Evolutionary conservation across 1,140 invertebrate species (phyloP).

Genomic region (Zophobas atratus): DNA sequence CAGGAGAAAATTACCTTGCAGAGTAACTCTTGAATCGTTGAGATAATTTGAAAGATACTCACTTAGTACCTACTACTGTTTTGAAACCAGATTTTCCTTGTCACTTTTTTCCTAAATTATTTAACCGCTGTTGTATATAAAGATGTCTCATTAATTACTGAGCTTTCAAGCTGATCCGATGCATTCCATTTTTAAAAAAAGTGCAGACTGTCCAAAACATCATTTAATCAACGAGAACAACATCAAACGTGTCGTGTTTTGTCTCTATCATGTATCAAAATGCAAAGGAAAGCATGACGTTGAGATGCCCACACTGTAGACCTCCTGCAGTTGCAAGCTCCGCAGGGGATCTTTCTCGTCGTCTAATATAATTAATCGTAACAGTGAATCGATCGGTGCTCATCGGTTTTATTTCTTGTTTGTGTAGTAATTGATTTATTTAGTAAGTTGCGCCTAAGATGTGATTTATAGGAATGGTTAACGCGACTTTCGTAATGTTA

Average conservation of each 20-base stretch:
- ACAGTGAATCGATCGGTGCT: conserved; percentile 43
- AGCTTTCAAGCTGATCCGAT: neutral
- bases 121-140: conserved; percentile 7
- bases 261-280: conserved; percentile 48
- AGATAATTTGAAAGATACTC: conserved; percentile 17
- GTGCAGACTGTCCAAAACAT: conserved; percentile 31
- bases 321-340: conserved; percentile 38
- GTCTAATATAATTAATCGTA: conserved; percentile 51
- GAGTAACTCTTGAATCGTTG: conserved; percentile 23
- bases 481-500: conserved; percentile 40
- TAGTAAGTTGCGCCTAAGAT: conserved; percentile 26
- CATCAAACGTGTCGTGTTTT: conserved; percentile 50
- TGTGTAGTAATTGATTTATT: conserved; percentile 41
- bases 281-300: conserved; percentile 45
- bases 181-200: conserved; percentile 17
- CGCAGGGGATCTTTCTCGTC: conserved; percentile 36
- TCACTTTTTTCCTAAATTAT: conserved; percentile 8
- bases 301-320: conserved; percentile 45
- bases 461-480: conserved; percentile 34
- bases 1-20: conserved; percentile 27
- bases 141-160: conserved; percentile 26
- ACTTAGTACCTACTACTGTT: conserved; percentile 27
- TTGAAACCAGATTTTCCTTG: conserved; percentile 3
- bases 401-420: conserved; percentile 38
- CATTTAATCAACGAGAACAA: conserved; percentile 46